A percentile compares a stretch with the other conserved stretches of the same genome.
phyloP scores from a whole-genome alignment of 2,113 vertebrate species.

The Daboia siamensis region DNA sequence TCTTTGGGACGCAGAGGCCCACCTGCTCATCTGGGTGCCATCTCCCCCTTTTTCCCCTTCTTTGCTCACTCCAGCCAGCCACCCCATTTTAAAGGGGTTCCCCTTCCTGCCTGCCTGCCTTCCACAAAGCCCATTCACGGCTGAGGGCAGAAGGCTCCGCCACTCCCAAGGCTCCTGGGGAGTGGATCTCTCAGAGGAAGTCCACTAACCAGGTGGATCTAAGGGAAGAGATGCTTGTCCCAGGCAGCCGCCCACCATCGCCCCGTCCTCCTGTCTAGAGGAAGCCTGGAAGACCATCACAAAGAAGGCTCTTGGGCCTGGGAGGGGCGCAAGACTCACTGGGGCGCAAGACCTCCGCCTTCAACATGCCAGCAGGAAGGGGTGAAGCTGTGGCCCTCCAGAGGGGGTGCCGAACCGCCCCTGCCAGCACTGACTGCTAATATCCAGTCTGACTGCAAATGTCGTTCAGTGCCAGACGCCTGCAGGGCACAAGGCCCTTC shows the following conservation, averaged over 20 bases:
- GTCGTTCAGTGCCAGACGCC: neutral
- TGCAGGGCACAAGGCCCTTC: neutral
- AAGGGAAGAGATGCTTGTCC: neutral
- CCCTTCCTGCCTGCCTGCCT: no score
- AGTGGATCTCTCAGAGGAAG: neutral
- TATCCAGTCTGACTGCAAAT: neutral
- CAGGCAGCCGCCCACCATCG: neutral
- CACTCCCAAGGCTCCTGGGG: no score
- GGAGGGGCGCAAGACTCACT: neutral
- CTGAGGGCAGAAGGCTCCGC: no score
- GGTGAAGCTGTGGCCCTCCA: no score
- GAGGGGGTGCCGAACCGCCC: no score
- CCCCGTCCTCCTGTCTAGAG: neutral
- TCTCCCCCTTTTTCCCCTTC: no score
- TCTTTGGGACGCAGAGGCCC: neutral
- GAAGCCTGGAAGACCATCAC: no score
- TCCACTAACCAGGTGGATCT: neutral
- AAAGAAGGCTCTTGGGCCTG: neutral
- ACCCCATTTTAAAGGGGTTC: no score
- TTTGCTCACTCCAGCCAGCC: no score
- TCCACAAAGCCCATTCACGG: no score
- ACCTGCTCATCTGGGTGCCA: neutral
- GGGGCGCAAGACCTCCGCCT: no score
- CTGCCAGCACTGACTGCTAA: neutral
- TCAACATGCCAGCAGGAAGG: neutral